Evolutionary conservation across 1,140 invertebrate genomes (phyloP).

Genomic region (Ganaspis sp.): DNA sequence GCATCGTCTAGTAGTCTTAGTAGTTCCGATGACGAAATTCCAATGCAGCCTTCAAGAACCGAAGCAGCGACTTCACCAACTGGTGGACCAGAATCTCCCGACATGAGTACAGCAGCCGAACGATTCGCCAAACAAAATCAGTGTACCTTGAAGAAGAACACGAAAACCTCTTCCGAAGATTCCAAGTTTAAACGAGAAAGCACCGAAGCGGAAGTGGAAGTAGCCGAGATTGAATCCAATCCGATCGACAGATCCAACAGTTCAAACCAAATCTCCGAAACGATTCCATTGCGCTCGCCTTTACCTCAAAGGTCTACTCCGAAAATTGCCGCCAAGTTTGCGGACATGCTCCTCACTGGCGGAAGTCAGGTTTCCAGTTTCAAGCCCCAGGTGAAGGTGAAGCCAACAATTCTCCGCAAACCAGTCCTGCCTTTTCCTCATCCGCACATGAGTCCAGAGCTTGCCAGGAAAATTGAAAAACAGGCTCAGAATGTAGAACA

Average conservation of each 20-base stretch:
- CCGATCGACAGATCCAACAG: constrained; percentile 69
- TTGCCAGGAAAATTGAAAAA: constrained; percentile 72
- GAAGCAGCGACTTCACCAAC: constrained; percentile 65
- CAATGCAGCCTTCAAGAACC: constrained; percentile 44
- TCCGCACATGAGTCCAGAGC: constrained; percentile 71
- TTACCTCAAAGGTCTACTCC: constrained; percentile 78
- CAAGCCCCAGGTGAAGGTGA: constrained; percentile 84
- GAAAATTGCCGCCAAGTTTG: constrained; percentile 79
- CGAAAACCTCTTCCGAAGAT: constrained; percentile 68
- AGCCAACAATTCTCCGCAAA: constrained; percentile 84
- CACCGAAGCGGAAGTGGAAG: constrained; percentile 55
- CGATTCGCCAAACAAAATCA: constrained; percentile 88
- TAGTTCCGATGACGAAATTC: constrained; percentile 70
- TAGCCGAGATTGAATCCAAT: constrained; percentile 44
- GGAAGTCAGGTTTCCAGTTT: constrained; percentile 77
- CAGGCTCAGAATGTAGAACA: constrained; percentile 71
- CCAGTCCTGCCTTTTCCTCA: constrained; percentile 78
- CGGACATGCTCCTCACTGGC: constrained; percentile 78
- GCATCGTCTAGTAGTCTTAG: constrained; percentile 70
- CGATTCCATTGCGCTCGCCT: constrained; percentile 67
- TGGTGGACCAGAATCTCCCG: constrained; percentile 79
- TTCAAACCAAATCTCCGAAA: constrained; percentile 66
- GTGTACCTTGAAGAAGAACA: constrained; percentile 88
- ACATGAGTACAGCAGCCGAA: constrained; percentile 85
- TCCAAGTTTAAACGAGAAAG: constrained; percentile 57